Percentiles rank a stretch among this genome's conserved stretches.
phyloP scores from a whole-genome alignment of 2,113 vertebrate genomes.

The Acrocephalus arundinaceus region DNA sequence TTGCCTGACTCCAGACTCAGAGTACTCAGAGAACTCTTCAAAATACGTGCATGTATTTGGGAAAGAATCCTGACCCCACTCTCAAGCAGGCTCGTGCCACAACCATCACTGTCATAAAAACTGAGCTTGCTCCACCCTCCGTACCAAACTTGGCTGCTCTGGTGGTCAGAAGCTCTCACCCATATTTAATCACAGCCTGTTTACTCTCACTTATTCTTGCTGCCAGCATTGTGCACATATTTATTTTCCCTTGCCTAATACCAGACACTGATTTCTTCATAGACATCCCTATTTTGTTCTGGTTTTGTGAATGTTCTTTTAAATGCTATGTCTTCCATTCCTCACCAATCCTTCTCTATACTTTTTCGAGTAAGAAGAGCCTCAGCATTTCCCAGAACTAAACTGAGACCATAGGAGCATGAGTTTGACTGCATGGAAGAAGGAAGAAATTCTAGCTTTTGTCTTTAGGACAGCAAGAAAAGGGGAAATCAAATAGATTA shows the following conservation, averaged over 20 bases:
- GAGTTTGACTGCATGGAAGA: neutral
- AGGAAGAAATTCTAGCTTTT: neutral
- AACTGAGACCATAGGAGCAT: neutral
- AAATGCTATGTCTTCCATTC: neutral
- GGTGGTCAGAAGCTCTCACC: neutral
- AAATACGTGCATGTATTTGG: neutral
- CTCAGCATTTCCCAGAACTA: neutral
- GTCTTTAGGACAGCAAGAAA: neutral
- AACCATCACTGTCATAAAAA: neutral
- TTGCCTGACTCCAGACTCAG: neutral
- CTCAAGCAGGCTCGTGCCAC: neutral
- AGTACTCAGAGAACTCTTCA: fast-evolving
- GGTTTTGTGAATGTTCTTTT: neutral
- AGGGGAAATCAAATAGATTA: neutral
- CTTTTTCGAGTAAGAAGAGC: neutral
- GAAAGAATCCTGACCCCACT: neutral
- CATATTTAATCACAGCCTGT: fast-evolving
- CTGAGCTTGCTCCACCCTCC: neutral
- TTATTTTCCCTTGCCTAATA: neutral
- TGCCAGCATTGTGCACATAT: neutral
- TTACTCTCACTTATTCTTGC: neutral
- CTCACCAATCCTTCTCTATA: neutral
- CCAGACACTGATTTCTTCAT: neutral
- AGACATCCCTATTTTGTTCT: neutral
- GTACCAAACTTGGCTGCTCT: neutral